Percentiles rank a stretch among this genome's conserved stretches.
phyloP scores from a whole-genome alignment of 2,888 invertebrate species.

The Lymantria dispar region DNA sequence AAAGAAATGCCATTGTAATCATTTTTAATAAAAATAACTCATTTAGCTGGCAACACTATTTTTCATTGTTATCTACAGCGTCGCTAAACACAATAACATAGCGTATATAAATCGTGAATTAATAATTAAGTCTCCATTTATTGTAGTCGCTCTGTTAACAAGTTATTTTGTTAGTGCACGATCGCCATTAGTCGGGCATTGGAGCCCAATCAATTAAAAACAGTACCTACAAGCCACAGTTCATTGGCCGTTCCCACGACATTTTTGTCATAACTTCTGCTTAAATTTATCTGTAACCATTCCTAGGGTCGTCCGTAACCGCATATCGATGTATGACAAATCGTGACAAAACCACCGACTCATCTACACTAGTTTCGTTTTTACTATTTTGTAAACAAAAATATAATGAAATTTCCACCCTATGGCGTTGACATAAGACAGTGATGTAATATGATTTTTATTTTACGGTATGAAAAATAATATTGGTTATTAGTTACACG shows the following conservation, averaged over 20 bases:
- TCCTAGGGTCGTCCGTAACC: slow-evolving; percentile 56
- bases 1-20: slow-evolving; percentile 16
- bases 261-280: slow-evolving; percentile 76
- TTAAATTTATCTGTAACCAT: slow-evolving; percentile 48
- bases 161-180: slow-evolving; percentile 54
- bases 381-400: slow-evolving; percentile 12
- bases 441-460: slow-evolving; percentile 9
- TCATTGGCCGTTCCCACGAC: slow-evolving; percentile 66
- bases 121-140: slow-evolving; percentile 45
- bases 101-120: slow-evolving; percentile 44
- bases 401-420: slow-evolving; percentile 30
- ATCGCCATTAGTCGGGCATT: slow-evolving; percentile 50
- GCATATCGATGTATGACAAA: slow-evolving; percentile 77
- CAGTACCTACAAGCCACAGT: slow-evolving; percentile 41
- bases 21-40: slow-evolving; percentile 17
- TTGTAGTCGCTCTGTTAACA: slow-evolving; percentile 44
- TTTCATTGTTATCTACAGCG: slow-evolving; percentile 27
- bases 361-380: slow-evolving; percentile 52
- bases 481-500: slow-evolving; percentile 51
- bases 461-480: slow-evolving; percentile 30
- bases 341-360: slow-evolving; percentile 80
- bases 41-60: slow-evolving; percentile 20
- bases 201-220: slow-evolving; percentile 52
- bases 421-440: slow-evolving; percentile 35
- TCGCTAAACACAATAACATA: slow-evolving; percentile 18